Percentiles rank a stretch among this genome's conserved stretches.
phyloP scores from a whole-genome alignment of 2,888 invertebrate species.

The Papilio elwesi region DNA sequence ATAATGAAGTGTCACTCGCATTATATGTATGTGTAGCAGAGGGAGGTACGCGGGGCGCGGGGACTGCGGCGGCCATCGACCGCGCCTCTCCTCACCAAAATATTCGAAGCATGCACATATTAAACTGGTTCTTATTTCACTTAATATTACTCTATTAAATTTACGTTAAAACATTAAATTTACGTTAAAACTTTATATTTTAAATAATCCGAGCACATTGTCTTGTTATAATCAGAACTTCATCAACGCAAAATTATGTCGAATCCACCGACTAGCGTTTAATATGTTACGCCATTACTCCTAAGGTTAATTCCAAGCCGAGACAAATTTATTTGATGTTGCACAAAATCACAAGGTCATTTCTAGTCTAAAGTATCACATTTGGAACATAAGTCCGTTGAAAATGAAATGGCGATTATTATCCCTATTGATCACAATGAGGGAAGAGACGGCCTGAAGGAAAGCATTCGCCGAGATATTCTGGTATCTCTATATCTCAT shows the following conservation, averaged over 20 bases:
- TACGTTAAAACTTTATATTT: conserved; percentile 65
- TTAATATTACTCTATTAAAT: conserved; percentile 74
- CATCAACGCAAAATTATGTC: background rate
- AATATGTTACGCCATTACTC: background rate
- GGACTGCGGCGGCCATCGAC: conserved; percentile 71
- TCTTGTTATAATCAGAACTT: conserved; percentile 1
- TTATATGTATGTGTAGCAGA: conserved; percentile 49
- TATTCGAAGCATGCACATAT: conserved; percentile 83
- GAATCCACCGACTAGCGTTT: background rate
- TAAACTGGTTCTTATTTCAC: conserved; percentile 76
- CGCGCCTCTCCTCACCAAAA: conserved; percentile 77
- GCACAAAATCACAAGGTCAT: background rate
- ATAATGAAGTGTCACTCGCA: conserved; percentile 52
- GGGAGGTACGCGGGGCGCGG: conserved; percentile 48
- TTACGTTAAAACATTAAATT: conserved; percentile 75
- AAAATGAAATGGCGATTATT: too few species aligned
- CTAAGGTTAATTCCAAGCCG: background rate
- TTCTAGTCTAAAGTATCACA: too few species aligned
- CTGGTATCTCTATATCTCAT: too few species aligned
- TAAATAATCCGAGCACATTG: conserved; percentile 16
- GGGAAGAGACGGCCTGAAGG: too few species aligned
- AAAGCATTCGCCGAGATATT: too few species aligned
- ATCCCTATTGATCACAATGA: too few species aligned
- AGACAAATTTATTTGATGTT: background rate
- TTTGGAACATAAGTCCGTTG: too few species aligned